These are phyloP conservation scores for Dendrocincla fuliginosa DNA, from an alignment of 2,797 vertebrate species.

Conservation along the genomic window DNA sequence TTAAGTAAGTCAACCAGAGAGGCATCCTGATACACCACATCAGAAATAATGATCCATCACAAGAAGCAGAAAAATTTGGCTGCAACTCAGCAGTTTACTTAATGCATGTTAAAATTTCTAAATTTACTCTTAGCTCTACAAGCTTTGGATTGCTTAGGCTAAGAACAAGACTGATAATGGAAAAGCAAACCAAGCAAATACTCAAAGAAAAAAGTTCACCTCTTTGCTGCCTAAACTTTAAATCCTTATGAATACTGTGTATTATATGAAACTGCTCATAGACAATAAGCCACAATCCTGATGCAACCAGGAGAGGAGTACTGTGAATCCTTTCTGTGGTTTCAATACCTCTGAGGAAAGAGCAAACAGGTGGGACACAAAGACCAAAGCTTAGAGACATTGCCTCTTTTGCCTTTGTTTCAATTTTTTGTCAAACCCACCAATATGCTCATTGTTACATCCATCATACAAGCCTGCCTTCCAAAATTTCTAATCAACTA, in stretches of 20 bases:
- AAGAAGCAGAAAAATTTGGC: background rate
- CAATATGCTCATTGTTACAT: accelerated
- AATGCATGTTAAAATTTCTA: background rate
- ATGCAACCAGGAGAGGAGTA: background rate
- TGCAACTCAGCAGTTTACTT: constrained; percentile 4
- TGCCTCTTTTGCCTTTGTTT: background rate
- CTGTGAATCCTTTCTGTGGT: background rate
- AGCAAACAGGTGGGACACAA: background rate
- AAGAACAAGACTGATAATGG: background rate
- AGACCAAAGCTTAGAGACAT: background rate
- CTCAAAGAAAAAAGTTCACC: background rate
- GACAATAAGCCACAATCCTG: background rate
- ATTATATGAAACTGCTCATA: background rate
- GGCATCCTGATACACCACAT: background rate
- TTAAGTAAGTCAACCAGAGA: background rate
- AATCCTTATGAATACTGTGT: background rate
- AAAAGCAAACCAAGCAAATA: background rate
- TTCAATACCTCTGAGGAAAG: background rate
- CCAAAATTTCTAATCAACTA: background rate
- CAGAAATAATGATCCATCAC: constrained; percentile 5
- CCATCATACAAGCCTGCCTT: background rate
- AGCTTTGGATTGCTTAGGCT: background rate
- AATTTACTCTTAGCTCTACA: background rate
- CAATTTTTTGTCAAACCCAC: background rate
- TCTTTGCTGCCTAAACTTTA: background rate